phyloP scores from a whole-genome alignment of 2,797 vertebrate genomes.

The Rhynchonycteris naso region DNA sequence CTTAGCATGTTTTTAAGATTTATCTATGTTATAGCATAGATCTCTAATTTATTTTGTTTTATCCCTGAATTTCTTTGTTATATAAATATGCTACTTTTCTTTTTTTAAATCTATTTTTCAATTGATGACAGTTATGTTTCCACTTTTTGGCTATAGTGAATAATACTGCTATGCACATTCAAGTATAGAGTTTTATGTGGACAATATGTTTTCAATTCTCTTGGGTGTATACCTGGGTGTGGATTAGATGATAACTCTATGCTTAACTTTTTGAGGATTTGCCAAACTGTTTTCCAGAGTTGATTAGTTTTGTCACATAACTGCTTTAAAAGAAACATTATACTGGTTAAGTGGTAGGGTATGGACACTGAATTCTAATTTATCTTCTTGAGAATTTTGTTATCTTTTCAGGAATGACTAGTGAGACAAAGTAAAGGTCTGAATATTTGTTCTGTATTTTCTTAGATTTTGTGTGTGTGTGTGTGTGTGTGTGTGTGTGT shows the following conservation, averaged over 20 bases:
- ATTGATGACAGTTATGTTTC: neutral
- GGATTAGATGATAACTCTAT: neutral
- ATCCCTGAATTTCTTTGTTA: neutral
- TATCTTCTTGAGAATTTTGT: slow-evolving; percentile 40
- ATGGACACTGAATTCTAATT: slow-evolving; percentile 21
- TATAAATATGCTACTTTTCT: neutral
- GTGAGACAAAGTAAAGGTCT: neutral
- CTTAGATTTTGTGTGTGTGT: neutral
- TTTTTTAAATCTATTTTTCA: neutral
- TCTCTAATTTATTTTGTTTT: neutral
- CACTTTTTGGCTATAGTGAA: neutral
- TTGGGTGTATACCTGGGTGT: neutral
- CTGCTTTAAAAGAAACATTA: slow-evolving; percentile 41
- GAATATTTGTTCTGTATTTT: neutral
- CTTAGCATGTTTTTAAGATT: slow-evolving; percentile 27
- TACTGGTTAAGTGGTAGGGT: neutral
- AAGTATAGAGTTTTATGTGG: neutral
- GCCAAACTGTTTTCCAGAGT: slow-evolving; percentile 25
- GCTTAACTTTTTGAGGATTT: slow-evolving; percentile 1
- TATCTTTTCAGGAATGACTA: neutral
- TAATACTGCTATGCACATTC: neutral
- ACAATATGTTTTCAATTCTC: slow-evolving; percentile 10
- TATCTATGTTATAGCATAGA: neutral
- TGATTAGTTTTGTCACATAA: slow-evolving; percentile 22
- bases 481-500: neutral